phyloP scores from a whole-genome alignment of 2,888 invertebrate genomes.

The Eupithecia subumbrata region DNA sequence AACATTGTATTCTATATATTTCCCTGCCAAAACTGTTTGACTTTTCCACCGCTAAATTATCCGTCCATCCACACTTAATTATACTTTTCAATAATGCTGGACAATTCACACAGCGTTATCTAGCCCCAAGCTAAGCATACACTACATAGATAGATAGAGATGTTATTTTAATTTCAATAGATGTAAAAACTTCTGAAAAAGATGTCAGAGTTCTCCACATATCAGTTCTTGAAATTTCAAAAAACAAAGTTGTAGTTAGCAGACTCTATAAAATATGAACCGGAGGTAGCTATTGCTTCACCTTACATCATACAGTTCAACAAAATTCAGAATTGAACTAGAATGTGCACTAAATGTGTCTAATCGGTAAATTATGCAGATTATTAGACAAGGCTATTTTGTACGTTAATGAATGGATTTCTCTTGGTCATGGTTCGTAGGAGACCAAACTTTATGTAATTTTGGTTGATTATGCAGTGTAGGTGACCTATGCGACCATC shows the following conservation, averaged over 20 bases:
- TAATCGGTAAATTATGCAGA: slow-evolving; percentile 30
- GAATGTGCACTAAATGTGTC: slow-evolving; percentile 29
- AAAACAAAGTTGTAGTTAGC: neutral
- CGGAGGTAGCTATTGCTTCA: slow-evolving; percentile 12
- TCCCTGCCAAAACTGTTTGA: no score
- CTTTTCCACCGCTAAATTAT: no score
- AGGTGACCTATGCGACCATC: neutral
- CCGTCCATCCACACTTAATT: neutral
- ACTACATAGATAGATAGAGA: no score
- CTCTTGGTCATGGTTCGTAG: slow-evolving; percentile 29
- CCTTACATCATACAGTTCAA: slow-evolving; percentile 14
- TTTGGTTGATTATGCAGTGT: neutral
- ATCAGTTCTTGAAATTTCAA: neutral
- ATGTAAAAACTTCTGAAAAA: neutral
- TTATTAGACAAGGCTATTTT: slow-evolving; percentile 25
- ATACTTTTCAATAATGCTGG: no score
- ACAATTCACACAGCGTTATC: no score
- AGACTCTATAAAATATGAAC: neutral
- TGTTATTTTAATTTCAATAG: no score
- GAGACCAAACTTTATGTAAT: slow-evolving; percentile 14
- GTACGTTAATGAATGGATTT: slow-evolving; percentile 31
- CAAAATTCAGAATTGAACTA: slow-evolving; percentile 22
- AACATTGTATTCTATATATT: no score
- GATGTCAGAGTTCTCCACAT: neutral
- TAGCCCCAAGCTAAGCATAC: no score